Evolutionary conservation across 2,888 invertebrate species (phyloP).

Genomic region (Sclerodermus sp.): DNA sequence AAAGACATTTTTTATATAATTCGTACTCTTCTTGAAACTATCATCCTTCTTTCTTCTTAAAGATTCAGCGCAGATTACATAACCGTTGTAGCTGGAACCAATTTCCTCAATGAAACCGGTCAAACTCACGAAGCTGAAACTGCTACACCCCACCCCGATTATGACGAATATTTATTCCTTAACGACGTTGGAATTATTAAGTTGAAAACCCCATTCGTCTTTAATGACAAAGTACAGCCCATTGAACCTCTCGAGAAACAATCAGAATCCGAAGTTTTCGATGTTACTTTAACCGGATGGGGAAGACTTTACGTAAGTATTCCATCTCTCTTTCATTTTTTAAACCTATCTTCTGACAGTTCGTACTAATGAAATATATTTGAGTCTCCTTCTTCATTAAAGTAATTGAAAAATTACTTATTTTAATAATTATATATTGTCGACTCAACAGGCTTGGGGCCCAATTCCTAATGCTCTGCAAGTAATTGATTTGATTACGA

Average conservation of each 20-base stretch:
- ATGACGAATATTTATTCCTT: slow-evolving; percentile 6
- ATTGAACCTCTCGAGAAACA: slow-evolving; percentile 24
- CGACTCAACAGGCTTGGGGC: slow-evolving; percentile 20
- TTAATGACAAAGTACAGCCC: slow-evolving; percentile 29
- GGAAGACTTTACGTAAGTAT: slow-evolving; percentile 25
- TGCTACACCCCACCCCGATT: slow-evolving; percentile 26
- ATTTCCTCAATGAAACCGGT: too few species aligned
- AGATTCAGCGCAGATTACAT: background rate
- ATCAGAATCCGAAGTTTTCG: slow-evolving; percentile 9
- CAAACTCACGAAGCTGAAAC: too few species aligned
- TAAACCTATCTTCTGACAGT: background rate
- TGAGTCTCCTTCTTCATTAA: background rate
- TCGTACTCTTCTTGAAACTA: too few species aligned
- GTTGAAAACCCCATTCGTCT: slow-evolving; percentile 23
- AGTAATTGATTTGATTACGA: slow-evolving; percentile 24
- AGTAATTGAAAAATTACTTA: background rate
- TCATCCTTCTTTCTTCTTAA: too few species aligned
- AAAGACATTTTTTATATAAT: too few species aligned
- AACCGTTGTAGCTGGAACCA: background rate
- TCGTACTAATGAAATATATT: background rate
- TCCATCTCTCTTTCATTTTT: background rate
- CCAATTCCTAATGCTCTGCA: slow-evolving; percentile 29
- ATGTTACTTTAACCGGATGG: slow-evolving; percentile 35
- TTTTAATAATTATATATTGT: background rate
- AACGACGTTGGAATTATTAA: slow-evolving; percentile 36